Evolutionary conservation across 2,888 invertebrate species (phyloP).

Genomic region (Leptarthrus brevirostris): DNA sequence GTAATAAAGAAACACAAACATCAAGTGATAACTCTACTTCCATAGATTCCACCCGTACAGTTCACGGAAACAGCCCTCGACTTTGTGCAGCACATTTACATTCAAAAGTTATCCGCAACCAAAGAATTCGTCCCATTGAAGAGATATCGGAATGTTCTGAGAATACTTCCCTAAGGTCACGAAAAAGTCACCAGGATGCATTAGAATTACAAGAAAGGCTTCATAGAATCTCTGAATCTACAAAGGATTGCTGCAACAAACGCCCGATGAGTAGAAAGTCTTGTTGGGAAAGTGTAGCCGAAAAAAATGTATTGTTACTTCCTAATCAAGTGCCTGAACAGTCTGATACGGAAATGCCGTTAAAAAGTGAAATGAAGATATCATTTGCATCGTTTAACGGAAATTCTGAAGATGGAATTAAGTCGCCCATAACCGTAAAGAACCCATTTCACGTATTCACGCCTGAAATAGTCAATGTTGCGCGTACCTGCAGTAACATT

Average conservation of each 20-base stretch:
- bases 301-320: not conserved
- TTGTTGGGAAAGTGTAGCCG: not conserved
- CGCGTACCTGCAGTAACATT: not conserved
- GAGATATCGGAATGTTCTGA: slow-evolving; percentile 47
- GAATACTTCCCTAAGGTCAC: slow-evolving; percentile 11
- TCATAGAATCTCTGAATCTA: not conserved
- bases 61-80: not conserved
- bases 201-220: not conserved
- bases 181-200: not conserved
- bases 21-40: not conserved
- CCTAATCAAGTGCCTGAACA: slow-evolving; percentile 7
- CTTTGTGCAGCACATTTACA: not conserved
- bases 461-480: not conserved
- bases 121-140: slow-evolving; percentile 47
- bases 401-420: not conserved
- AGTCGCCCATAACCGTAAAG: no score
- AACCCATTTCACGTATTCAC: no score
- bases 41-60: not conserved
- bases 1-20: slow-evolving; percentile 18
- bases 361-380: not conserved
- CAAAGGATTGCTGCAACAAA: not conserved
- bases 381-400: not conserved
- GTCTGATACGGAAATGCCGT: not conserved
- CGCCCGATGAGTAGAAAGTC: not conserved
- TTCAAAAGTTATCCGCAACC: not conserved